These are phyloP conservation scores for Meleagris gallopavo DNA, from an alignment of 2,113 vertebrate genomes.

Conservation along the genomic window DNA sequence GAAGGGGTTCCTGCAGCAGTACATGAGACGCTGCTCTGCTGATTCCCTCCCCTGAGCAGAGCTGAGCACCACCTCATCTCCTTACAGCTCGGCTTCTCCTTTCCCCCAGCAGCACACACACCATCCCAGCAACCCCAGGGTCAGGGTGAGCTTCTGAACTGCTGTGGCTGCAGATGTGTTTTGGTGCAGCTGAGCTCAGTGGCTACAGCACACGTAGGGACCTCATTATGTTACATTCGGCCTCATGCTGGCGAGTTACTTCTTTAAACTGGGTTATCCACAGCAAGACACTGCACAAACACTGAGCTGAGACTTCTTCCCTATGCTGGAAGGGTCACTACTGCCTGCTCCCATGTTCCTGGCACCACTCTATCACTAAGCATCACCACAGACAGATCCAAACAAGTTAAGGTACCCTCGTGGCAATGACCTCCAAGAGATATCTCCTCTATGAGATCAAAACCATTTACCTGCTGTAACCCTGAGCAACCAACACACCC, in stretches of 20 bases:
- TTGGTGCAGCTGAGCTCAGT: accelerated
- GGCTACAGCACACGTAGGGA: accelerated
- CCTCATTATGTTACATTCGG: accelerated
- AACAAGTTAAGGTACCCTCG: background rate
- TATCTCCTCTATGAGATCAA: background rate
- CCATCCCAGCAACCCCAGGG: background rate
- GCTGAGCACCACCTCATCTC: too few relatives aligned
- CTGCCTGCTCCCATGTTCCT: background rate
- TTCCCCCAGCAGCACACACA: too few relatives aligned
- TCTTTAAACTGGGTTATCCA: background rate
- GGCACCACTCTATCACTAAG: accelerated
- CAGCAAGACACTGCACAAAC: accelerated
- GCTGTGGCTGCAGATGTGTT: background rate
- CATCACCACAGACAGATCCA: background rate
- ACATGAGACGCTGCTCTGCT: background rate
- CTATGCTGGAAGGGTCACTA: background rate
- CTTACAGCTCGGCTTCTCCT: too few relatives aligned
- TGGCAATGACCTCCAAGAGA: background rate
- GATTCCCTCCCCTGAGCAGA: too few relatives aligned
- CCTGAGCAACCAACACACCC: background rate
- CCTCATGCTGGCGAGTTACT: accelerated
- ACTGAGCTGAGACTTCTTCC: background rate
- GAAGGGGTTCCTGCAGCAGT: background rate
- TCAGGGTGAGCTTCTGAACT: background rate
- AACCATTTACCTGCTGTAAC: too few relatives aligned